A percentile compares a stretch with the other conserved stretches of the same genome.
phyloP scores from a whole-genome alignment of 1,140 invertebrate genomes.

The Luehdorfia chinensis region DNA sequence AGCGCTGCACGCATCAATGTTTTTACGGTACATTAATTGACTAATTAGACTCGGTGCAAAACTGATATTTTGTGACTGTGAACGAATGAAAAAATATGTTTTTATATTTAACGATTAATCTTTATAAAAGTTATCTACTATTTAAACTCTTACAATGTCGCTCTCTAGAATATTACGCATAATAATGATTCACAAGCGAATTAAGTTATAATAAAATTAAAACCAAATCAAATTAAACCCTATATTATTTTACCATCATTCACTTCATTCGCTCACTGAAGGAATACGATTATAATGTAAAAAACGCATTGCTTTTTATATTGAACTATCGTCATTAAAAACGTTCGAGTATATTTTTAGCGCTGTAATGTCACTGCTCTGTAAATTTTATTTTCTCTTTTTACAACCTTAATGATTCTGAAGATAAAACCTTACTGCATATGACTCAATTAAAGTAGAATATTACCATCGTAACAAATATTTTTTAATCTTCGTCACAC shows the following conservation, averaged over 20 bases:
- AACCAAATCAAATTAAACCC: constrained; percentile 25
- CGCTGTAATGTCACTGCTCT: constrained; percentile 13
- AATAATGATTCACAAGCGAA: constrained; percentile 21
- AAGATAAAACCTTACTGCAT: constrained; percentile 2
- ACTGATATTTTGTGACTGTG: too few species aligned
- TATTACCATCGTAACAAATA: constrained; percentile 11
- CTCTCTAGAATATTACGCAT: too few species aligned
- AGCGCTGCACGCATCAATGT: too few species aligned
- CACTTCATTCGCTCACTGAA: constrained; percentile 17
- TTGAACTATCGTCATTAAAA: constrained; percentile 18
- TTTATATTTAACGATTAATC: too few species aligned
- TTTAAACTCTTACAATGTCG: too few species aligned
- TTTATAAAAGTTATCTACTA: too few species aligned
- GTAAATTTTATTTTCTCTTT: constrained; percentile 14
- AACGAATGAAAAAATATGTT: too few species aligned
- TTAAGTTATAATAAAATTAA: constrained; percentile 30
- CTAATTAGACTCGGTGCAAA: too few species aligned
- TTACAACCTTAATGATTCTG: constrained; percentile 1
- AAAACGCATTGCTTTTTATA: constrained; percentile 5
- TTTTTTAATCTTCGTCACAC: not conserved
- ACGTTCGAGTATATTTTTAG: constrained; percentile 16
- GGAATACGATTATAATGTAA: constrained; percentile 18
- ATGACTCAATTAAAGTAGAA: constrained; percentile 7
- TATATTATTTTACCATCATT: constrained; percentile 37
- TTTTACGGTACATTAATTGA: too few species aligned